phyloP scores from a whole-genome alignment of 2,888 invertebrate genomes.

The Spilosoma lubricipeda region DNA sequence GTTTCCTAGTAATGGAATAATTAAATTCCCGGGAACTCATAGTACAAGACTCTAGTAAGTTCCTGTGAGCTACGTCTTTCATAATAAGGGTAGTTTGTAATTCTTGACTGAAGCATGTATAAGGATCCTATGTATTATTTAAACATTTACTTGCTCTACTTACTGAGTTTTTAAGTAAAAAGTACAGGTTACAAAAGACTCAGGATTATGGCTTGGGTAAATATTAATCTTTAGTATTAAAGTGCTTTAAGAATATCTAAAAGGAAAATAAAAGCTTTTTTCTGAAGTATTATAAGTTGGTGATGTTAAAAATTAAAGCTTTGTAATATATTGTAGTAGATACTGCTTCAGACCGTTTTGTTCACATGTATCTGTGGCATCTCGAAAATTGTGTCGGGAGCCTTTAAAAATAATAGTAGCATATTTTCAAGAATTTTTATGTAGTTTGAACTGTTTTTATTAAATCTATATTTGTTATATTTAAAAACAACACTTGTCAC shows the following conservation, averaged over 20 bases:
- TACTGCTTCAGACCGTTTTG: background rate
- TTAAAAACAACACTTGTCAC: background rate
- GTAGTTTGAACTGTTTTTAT: background rate
- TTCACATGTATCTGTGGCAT: background rate
- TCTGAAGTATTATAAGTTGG: background rate
- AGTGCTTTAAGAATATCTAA: background rate
- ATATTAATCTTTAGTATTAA: constrained; percentile 6
- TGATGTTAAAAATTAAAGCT: background rate
- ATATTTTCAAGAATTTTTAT: background rate
- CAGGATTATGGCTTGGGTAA: background rate
- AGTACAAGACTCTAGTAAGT: constrained; percentile 9
- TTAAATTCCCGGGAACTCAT: constrained; percentile 17
- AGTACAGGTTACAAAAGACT: constrained; percentile 8
- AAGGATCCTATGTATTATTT: background rate
- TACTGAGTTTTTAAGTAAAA: constrained; percentile 10
- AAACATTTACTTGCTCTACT: constrained; percentile 9
- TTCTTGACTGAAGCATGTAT: background rate
- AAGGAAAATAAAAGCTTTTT: background rate
- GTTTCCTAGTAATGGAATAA: constrained; percentile 34
- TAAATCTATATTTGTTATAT: too few relatives aligned
- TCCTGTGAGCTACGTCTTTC: constrained; percentile 9
- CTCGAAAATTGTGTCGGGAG: background rate
- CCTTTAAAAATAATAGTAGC: background rate
- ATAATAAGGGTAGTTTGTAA: constrained; percentile 24
- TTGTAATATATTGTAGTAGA: background rate